Base-by-base conservation (phyloP, 2,113 vertebrate species). In the Xiphophorus hellerii region DNA sequence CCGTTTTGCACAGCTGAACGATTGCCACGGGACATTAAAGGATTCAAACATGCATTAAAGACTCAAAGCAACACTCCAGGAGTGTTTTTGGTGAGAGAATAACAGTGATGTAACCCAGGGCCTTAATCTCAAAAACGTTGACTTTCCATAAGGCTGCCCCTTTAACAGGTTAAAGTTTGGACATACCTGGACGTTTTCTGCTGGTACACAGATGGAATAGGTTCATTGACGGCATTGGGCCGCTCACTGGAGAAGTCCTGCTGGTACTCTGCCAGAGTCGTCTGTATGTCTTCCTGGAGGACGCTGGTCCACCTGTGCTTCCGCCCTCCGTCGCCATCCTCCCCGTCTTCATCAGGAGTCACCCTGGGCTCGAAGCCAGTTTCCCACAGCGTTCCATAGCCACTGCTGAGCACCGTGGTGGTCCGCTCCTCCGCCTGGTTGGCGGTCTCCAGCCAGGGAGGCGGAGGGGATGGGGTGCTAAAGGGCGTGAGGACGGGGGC, bases 381-480 rank as follows among this genome's bases (percentile, higher is more conserved):
- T 14, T 96, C 95, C 0, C 94, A 95, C 13, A 95, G 91, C 0
- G 96, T 97, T 3, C 95, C 96, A 37, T 97, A 97, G 0, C 96
- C 97, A 0, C 97, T 97, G 87, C 92, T 98, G 90, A 95, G 73
- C 44, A 86, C 88, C 0, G 94, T 93, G 5, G 93, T 91, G 0
- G 80, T 83, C 22, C 20, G 92, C 39, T 93, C 91, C 58, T 92
- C 90, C 0, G 79, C 80, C 39, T 77, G 94, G 35, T 39, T 71
- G 31, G 92, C 83, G 0, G 83, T 66, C 9, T 94, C 93, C 0
- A 74, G 25, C 63, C 79, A 78, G 20, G 81, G 66, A 13, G 92
- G 91, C 0, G 84, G 94, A 82, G 74, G 83, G 5, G 92, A 87
- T 0, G 11, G 94, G 11, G 88, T 89, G 88, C 68, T 93, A 72